phyloP scores from a whole-genome alignment of 2,888 invertebrate genomes.

The Pheosia gnoma region DNA sequence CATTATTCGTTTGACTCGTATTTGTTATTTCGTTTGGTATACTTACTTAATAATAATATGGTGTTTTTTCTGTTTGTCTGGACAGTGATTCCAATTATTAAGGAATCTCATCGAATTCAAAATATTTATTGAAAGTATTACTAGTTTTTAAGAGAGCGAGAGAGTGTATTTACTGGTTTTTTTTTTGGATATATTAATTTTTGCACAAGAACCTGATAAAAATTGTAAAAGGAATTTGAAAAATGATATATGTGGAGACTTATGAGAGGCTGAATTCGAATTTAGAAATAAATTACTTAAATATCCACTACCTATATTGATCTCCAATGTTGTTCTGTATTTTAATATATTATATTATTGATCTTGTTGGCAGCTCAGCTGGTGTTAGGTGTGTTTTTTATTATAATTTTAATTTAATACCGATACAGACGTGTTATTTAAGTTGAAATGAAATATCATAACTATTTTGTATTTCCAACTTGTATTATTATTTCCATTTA shows the following conservation, averaged over 20 bases:
- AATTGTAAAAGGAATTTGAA: neutral
- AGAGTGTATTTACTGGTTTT: slow-evolving; percentile 27
- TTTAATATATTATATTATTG: slow-evolving; percentile 18
- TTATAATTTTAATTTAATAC: slow-evolving; percentile 4
- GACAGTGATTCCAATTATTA: slow-evolving; percentile 35
- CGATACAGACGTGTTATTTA: neutral
- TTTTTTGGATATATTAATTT: slow-evolving; percentile 9
- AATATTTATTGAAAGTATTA: slow-evolving; percentile 36
- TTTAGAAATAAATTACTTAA: slow-evolving; percentile 1
- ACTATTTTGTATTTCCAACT: slow-evolving; percentile 12
- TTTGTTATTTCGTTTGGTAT: neutral
- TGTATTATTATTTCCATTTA: slow-evolving; percentile 1
- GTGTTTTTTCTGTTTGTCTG: slow-evolving; percentile 29
- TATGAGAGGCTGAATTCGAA: slow-evolving; percentile 7
- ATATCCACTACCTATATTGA: slow-evolving; percentile 4
- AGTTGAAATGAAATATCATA: slow-evolving; percentile 6
- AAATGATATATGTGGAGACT: slow-evolving; percentile 21
- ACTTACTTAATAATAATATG: neutral
- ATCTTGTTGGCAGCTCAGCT: slow-evolving; percentile 36
- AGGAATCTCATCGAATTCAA: slow-evolving; percentile 31
- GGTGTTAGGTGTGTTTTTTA: slow-evolving; percentile 17
- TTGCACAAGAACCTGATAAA: neutral
- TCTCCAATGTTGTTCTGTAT: slow-evolving; percentile 18
- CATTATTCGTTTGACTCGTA: neutral
- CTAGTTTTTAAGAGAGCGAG: slow-evolving; percentile 42